Conservation (phyloP, 2,888 invertebrate genomes). For the Leucania comma region DNA sequence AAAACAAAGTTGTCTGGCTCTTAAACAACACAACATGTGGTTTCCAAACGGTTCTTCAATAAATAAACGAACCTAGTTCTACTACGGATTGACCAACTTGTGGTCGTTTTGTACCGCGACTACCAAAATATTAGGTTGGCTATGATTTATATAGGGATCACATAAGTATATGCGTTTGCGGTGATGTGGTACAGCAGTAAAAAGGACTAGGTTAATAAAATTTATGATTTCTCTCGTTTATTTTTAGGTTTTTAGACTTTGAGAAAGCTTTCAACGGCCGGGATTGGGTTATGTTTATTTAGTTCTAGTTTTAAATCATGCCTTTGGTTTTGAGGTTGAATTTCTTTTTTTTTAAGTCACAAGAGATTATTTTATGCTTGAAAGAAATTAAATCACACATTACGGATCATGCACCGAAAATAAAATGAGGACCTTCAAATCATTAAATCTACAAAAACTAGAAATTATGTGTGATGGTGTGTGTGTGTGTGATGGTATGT, state of each 20-base stretch:
- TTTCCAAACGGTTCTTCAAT: slow-evolving; percentile 72
- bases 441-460: too few relatives aligned
- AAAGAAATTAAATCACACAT: too few relatives aligned
- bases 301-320: neutral
- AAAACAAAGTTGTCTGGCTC: slow-evolving; percentile 60
- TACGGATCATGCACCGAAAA: too few relatives aligned
- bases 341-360: neutral
- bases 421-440: too few relatives aligned
- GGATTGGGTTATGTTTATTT: slow-evolving; percentile 12
- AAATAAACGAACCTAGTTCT: slow-evolving; percentile 73
- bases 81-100: slow-evolving; percentile 54
- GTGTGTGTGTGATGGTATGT: too few relatives aligned
- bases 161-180: slow-evolving; percentile 33
- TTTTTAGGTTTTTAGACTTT: slow-evolving; percentile 24
- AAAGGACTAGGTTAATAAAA: slow-evolving; percentile 33
- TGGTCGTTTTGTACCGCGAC: slow-evolving; percentile 57
- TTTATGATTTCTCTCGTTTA: slow-evolving; percentile 21
- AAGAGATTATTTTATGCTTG: too few relatives aligned
- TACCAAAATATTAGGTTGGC: slow-evolving; percentile 56
- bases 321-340: neutral
- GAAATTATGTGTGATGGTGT: too few relatives aligned
- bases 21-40: slow-evolving; percentile 72
- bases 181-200: slow-evolving; percentile 30
- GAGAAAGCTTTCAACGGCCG: slow-evolving; percentile 1
- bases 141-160: slow-evolving; percentile 51